phyloP scores from a whole-genome alignment of 2,113 vertebrate species.

The Dipodomys spectabilis region DNA sequence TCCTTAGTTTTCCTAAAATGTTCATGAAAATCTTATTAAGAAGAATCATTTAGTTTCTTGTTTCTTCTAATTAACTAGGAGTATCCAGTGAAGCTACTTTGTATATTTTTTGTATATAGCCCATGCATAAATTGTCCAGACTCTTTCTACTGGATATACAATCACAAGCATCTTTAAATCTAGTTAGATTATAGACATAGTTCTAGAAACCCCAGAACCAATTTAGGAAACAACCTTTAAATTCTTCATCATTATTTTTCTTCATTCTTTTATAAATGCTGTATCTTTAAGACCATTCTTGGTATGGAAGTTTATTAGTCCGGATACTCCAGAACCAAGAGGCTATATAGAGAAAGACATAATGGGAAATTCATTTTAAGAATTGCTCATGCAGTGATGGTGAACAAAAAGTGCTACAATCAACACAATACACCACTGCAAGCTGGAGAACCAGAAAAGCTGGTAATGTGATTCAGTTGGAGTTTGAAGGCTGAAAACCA shows the following conservation, averaged over 20 bases:
- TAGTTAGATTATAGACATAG: neutral
- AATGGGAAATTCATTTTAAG: neutral
- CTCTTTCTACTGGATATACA: neutral
- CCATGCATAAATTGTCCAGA: neutral
- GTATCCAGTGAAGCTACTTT: neutral
- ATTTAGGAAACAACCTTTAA: neutral
- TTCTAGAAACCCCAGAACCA: neutral
- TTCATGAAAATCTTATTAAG: neutral
- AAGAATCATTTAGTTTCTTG: neutral
- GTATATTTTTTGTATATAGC: neutral
- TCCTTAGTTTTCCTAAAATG: neutral
- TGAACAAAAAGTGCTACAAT: neutral
- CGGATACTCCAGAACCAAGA: neutral
- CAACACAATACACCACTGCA: neutral
- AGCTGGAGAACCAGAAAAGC: neutral
- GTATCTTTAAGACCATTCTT: too few relatives aligned
- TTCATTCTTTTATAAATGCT: neutral
- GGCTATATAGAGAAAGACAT: neutral
- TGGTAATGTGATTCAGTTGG: neutral
- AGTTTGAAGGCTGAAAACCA: neutral
- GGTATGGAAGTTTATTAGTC: neutral
- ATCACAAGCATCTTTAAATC: neutral
- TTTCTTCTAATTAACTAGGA: neutral
- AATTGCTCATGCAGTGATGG: neutral
- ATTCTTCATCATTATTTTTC: neutral